Evolutionary conservation across 2,113 vertebrate species (phyloP), one percentile per base, ranked within the genome.

Genomic region (Picathartes gymnocephalus): DNA sequence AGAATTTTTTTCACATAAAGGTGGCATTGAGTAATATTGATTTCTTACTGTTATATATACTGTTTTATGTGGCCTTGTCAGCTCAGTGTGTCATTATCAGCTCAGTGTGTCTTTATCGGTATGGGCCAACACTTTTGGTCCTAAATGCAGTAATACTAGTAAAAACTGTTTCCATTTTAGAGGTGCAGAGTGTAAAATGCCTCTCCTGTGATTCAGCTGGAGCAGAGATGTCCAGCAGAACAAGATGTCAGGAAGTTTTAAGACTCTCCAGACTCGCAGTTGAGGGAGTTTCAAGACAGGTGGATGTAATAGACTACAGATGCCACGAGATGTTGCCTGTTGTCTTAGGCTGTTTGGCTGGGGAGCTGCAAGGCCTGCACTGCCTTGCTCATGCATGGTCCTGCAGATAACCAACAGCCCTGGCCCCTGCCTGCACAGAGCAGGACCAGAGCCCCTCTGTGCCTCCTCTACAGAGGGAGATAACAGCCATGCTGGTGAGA

Each of bases 361-460:
- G 12, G 21, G 69, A 89, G n/a, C 48, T 85, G 70, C 51, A 64
- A 71, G 83, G 62, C 1, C 44, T 76, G 61, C 71, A 11, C 51
- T n/a, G 69, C 65, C 72, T 19, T 33, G 87, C 57, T 65, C 13
- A 4, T 2, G 2, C 35, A 69, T 89, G 91, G 81, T 33, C 16
- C 62, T 50, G 50, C 2, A 90, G 95, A 95, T 95, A 95, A 81
- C 53, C 19, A 92, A 58, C 4, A 1, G 66, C 28, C 45, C 11
- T 0, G 2, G 30, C 7, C 35, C 35, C 64, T 69, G 45, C 1
- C 1, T 1, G 27, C 72, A 48, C 24, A 44, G 56, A 84, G 69
- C 64, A 93, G 60, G 42, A 35, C 37, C 68, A 82, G 42, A 85
- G 44, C 37, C 28, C 40, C 37, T 60, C 30, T 30, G 20, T 50